These are phyloP conservation scores for Zophobas morio DNA, from an alignment of 1,140 invertebrate species.

Conservation along the genomic window DNA sequence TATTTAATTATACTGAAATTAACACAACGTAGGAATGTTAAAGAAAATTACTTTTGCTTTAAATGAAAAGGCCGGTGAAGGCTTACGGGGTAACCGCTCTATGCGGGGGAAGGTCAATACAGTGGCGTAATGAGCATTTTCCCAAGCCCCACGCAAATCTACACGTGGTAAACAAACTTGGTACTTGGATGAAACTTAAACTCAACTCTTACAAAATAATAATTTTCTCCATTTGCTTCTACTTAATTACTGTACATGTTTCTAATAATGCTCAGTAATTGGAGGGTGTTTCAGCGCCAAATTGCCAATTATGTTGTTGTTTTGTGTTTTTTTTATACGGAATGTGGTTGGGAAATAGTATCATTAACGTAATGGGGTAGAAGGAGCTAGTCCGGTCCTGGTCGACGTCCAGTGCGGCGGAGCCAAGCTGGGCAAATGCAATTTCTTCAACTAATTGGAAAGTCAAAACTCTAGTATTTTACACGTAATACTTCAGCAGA, in stretches of 20 bases:
- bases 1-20: conserved; percentile 55
- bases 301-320: conserved; percentile 7
- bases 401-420: conserved; percentile 20
- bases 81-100: conserved; percentile 46
- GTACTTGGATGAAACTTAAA: conserved; percentile 7
- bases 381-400: conserved; percentile 9
- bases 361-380: not conserved
- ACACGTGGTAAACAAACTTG: conserved; percentile 37
- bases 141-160: conserved; percentile 25
- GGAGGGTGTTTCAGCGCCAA: conserved; percentile 16
- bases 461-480: conserved; percentile 57
- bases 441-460: conserved; percentile 58
- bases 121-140: conserved; percentile 47
- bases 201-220: conserved; percentile 35
- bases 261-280: conserved; percentile 7
- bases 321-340: conserved; percentile 14
- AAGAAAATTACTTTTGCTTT: conserved; percentile 56
- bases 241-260: conserved; percentile 12
- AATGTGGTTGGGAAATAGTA: not conserved
- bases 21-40: conserved; percentile 55
- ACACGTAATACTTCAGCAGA: conserved; percentile 52
- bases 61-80: conserved; percentile 51
- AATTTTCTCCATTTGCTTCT: conserved; percentile 4
- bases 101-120: conserved; percentile 46
- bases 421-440: conserved; percentile 47